Percentiles rank a stretch among this genome's conserved stretches.
These are phyloP conservation scores for Calidris pugnax DNA, from an alignment of 2,113 vertebrate genomes.

Conservation along the genomic window DNA sequence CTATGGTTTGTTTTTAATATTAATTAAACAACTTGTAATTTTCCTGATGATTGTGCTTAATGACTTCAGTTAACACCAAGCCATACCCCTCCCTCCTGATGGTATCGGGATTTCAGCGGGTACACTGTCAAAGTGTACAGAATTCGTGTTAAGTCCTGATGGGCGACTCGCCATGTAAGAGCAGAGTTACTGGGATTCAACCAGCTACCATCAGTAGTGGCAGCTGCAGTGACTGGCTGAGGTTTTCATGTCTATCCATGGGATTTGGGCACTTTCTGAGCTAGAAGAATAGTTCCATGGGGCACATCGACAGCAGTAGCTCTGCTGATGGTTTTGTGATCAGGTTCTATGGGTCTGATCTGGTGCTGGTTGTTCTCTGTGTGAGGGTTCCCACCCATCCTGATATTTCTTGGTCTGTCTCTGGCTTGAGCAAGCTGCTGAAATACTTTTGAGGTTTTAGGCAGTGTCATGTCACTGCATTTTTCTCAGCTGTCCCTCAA, in stretches of 20 bases:
- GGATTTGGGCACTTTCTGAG: neutral
- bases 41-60: neutral
- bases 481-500: neutral
- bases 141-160: neutral
- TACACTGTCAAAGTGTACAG: neutral
- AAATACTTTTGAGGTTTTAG: neutral
- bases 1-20: neutral
- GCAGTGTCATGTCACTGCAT: neutral
- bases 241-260: neutral
- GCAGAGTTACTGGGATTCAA: neutral
- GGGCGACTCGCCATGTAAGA: neutral
- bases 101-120: neutral
- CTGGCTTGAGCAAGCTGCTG: neutral
- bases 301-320: accelerated
- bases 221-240: neutral
- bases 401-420: neutral
- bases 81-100: neutral
- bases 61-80: neutral
- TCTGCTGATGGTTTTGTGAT: neutral
- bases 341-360: neutral
- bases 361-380: neutral
- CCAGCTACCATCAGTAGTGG: neutral
- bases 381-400: neutral
- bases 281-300: neutral
- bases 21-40: neutral